Conservation (phyloP, 2,888 invertebrate genomes). For the Aphodius sticticus region DNA sequence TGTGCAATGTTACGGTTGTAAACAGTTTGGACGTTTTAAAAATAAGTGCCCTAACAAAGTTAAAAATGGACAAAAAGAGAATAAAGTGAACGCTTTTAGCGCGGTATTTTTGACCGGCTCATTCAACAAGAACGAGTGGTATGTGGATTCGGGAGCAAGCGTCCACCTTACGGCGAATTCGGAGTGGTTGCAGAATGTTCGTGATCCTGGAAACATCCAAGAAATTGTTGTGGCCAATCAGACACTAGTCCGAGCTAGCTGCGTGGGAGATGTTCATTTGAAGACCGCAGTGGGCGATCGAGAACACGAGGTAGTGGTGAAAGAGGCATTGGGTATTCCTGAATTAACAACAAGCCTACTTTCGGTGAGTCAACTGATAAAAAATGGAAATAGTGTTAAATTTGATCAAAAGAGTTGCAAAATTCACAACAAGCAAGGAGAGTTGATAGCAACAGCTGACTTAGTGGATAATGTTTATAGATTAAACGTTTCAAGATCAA, state of each 20-base stretch:
- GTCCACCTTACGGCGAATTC: constrained; percentile 39
- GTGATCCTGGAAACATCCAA: neutral
- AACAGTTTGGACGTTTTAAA: constrained; percentile 42
- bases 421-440: constrained; percentile 28
- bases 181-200: constrained; percentile 24
- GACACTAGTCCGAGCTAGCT: neutral
- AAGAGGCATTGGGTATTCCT: constrained; percentile 25
- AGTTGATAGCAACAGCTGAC: constrained; percentile 33
- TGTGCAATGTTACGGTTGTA: constrained; percentile 41
- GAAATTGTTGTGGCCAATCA: constrained; percentile 34
- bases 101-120: constrained; percentile 42
- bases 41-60: constrained; percentile 38
- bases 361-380: constrained; percentile 35
- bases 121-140: constrained; percentile 35
- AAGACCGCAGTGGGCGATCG: constrained; percentile 19
- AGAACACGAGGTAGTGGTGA: constrained; percentile 22
- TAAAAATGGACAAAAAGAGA: neutral
- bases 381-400: constrained; percentile 33
- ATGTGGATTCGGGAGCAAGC: constrained; percentile 38
- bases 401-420: constrained; percentile 33
- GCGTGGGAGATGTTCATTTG: constrained; percentile 32
- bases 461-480: constrained; percentile 34
- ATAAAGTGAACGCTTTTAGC: neutral
- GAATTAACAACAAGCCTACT: constrained; percentile 34
- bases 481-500: constrained; percentile 27